Conservation (phyloP, 2,113 vertebrate species). For the Petrocephalus microphthalmus region DNA sequence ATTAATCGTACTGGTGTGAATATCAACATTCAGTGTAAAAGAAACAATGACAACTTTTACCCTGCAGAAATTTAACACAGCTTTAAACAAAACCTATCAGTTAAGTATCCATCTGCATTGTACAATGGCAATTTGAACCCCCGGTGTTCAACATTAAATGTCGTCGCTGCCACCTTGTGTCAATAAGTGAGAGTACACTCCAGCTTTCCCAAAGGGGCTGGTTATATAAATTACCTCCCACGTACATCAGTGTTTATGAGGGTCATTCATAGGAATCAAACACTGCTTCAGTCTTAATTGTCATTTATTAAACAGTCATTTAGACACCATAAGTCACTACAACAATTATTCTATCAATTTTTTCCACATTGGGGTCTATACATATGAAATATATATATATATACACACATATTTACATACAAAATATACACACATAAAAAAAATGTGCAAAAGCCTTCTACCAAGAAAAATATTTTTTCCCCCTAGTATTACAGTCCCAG, state of each 20-base stretch:
- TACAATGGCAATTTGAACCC: background rate
- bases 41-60: background rate
- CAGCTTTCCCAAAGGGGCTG: background rate
- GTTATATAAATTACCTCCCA: background rate
- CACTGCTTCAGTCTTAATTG: constrained; percentile 30
- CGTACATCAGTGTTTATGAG: background rate
- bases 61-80: background rate
- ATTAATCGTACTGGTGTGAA: background rate
- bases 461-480: background rate
- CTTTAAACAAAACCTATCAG: background rate
- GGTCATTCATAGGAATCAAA: background rate
- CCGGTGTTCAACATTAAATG: background rate
- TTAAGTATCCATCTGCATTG: background rate
- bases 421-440: constrained; percentile 43
- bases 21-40: background rate
- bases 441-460: background rate
- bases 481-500: background rate
- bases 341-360: constrained; percentile 27
- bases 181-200: background rate
- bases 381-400: constrained; percentile 53
- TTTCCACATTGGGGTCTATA: constrained; percentile 33
- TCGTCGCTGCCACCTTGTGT: background rate
- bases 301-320: constrained; percentile 50
- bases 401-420: constrained; percentile 44
- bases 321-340: constrained; percentile 49